A percentile compares a stretch with the other conserved stretches of the same genome.
These are phyloP conservation scores for Salmo trutta DNA, from an alignment of 2,797 vertebrate species.

Conservation along the genomic window DNA sequence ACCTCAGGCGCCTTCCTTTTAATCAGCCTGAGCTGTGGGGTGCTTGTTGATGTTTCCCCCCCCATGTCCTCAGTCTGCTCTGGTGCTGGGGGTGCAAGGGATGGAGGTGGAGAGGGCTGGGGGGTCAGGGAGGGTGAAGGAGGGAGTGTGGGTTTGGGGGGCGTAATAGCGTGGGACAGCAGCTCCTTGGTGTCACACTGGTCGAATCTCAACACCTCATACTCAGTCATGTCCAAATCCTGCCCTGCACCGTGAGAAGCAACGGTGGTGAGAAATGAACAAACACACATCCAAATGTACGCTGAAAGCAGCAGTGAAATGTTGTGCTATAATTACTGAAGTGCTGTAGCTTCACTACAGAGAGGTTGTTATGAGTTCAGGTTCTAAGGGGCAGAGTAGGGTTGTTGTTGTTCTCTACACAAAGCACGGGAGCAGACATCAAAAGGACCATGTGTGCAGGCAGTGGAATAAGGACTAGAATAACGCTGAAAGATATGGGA, in stretches of 20 bases:
- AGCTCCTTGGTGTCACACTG: slow-evolving; percentile 58
- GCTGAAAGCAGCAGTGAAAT: slow-evolving; percentile 18
- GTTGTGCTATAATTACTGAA: slow-evolving; percentile 26
- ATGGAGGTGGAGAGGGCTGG: slow-evolving; percentile 27
- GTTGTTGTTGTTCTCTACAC: slow-evolving; percentile 7
- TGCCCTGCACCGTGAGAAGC: slow-evolving; percentile 64
- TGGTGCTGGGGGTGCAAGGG: slow-evolving; percentile 26
- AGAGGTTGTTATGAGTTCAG: slow-evolving; percentile 16
- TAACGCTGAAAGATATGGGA: slow-evolving; percentile 11
- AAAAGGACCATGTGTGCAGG: slow-evolving; percentile 2
- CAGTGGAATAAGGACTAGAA: neutral
- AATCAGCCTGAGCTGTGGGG: slow-evolving; percentile 69
- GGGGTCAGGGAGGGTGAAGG: slow-evolving; percentile 27
- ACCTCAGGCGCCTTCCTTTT: slow-evolving; percentile 84
- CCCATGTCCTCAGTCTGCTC: slow-evolving; percentile 62
- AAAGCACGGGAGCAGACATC: slow-evolving; percentile 11
- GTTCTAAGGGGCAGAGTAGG: neutral
- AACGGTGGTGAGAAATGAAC: slow-evolving; percentile 35
- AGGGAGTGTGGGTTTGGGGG: slow-evolving; percentile 48
- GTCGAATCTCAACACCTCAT: slow-evolving; percentile 75
- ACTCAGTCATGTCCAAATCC: slow-evolving; percentile 78
- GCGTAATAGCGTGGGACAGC: slow-evolving; percentile 39
- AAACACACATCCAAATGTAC: slow-evolving; percentile 8
- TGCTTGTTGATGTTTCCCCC: slow-evolving; percentile 44
- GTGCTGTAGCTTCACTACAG: neutral